phyloP scores from a whole-genome alignment of 2,113 vertebrate species.

The Microcebus tavaratra region DNA sequence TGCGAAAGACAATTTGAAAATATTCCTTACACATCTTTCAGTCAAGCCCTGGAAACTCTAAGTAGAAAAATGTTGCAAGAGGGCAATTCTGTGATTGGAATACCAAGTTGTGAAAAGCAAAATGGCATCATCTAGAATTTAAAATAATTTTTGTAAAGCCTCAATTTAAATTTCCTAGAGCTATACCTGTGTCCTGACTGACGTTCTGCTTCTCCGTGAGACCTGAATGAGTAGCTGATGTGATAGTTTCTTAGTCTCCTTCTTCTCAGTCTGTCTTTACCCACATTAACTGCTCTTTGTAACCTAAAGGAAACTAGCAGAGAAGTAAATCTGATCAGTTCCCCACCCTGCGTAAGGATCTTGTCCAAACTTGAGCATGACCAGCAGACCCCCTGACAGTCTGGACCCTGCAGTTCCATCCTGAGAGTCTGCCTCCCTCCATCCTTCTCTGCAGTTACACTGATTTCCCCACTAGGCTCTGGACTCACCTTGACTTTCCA shows the following conservation, averaged over 20 bases:
- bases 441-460: neutral
- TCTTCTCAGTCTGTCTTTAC: neutral
- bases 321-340: neutral
- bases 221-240: neutral
- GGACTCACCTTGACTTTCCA: neutral
- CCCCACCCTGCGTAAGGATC: neutral
- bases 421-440: too few species aligned
- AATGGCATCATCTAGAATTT: slow-evolving; percentile 21
- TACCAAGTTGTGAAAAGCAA: neutral
- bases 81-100: slow-evolving; percentile 3
- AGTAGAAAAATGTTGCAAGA: slow-evolving; percentile 56
- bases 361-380: neutral
- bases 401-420: too few species aligned
- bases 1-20: slow-evolving; percentile 75
- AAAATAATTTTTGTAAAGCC: slow-evolving; percentile 23
- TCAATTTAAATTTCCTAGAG: neutral
- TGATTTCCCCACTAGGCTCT: neutral
- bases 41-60: slow-evolving; percentile 65
- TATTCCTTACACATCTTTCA: slow-evolving; percentile 58
- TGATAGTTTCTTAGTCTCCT: neutral
- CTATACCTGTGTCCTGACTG: neutral
- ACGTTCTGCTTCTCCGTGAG: neutral
- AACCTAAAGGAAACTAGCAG: neutral
- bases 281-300: neutral
- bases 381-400: neutral